These are phyloP conservation scores for Amniataba percoides DNA, from an alignment of 2,797 vertebrate genomes.

Conservation along the genomic window DNA sequence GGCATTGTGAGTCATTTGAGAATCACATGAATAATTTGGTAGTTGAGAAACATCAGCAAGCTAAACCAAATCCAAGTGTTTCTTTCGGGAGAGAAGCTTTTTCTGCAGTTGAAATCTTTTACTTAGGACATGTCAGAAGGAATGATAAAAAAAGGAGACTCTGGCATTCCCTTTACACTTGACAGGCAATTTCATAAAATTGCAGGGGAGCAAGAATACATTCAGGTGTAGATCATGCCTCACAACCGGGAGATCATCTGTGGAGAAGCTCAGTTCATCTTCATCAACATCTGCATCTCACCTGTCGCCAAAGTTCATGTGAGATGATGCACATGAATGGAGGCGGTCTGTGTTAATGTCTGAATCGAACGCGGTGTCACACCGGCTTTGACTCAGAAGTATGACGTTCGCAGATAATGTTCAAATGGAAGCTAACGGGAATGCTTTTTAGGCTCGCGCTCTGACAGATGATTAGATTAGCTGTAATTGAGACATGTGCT, in stretches of 20 bases:
- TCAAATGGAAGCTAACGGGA: slow-evolving; percentile 46
- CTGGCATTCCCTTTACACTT: neutral
- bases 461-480: slow-evolving; percentile 73
- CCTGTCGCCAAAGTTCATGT: slow-evolving; percentile 10
- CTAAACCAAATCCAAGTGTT: neutral
- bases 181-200: slow-evolving; percentile 20
- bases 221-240: neutral
- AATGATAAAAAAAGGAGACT: slow-evolving; percentile 6
- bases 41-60: neutral
- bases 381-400: slow-evolving; percentile 33
- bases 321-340: slow-evolving; percentile 4
- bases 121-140: neutral
- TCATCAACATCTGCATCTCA: slow-evolving; percentile 20
- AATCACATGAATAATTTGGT: slow-evolving; percentile 25
- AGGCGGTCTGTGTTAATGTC: slow-evolving; percentile 2
- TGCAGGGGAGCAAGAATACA: slow-evolving; percentile 14
- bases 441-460: slow-evolving; percentile 54
- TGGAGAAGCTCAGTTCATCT: neutral
- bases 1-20: slow-evolving; percentile 18
- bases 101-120: slow-evolving; percentile 1
- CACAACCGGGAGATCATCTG: neutral
- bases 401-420: slow-evolving; percentile 44
- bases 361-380: slow-evolving; percentile 6
- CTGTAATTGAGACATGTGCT: slow-evolving; percentile 74
- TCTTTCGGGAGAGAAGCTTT: neutral